Base-by-base conservation (phyloP, 2,113 vertebrate genomes). In the Meleagris gallopavo region DNA sequence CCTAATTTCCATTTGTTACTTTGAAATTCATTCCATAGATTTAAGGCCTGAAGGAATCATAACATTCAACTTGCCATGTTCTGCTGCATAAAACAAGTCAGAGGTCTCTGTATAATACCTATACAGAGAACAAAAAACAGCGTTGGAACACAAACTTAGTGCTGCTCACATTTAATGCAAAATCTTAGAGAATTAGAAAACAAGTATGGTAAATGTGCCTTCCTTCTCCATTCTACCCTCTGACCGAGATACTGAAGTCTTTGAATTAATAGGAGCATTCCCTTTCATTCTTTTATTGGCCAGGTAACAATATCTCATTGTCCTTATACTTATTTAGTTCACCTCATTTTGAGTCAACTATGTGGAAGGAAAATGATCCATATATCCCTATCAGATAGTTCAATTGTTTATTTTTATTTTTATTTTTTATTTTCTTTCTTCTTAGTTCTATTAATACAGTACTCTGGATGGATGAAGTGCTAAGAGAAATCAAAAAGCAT, bases 1-100 rank as follows among this genome's bases (percentile, higher is more conserved):
- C 25, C 73, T 88, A 61, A 88, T 89, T 94, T 87, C n/a, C 54
- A 91, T 91, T 70, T 76, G 40, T 87, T 84, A 69, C 78, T 93
- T 93, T 89, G 62, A 92, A 92, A 91, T 52, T 73, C 3, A 3
- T 30, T 82, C 16, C 0, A 0, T 57, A 83, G 58, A 55, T 91
- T 75, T 73, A 70, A 87, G 78, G 25, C 57, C 81, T 91, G 84
- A 85, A 89, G 70, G 21, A 94, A 67, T 14, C 5, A 32, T 61
- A 81, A 60, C 17, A 52, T 83, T 93, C 55, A 40, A 4, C 7
- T 84, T 87, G 21, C 54, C 67, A 36, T 87, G 45, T 87, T 72
- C 20, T 76, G 13, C 43, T 76, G 20, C 15, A 32, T 34, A 25
- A 92, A 86, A 84, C 20, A 84, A 13, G 27, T 20, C 52, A 58